Conservation (phyloP, 2,888 invertebrate species). For the Eurois occulta region DNA sequence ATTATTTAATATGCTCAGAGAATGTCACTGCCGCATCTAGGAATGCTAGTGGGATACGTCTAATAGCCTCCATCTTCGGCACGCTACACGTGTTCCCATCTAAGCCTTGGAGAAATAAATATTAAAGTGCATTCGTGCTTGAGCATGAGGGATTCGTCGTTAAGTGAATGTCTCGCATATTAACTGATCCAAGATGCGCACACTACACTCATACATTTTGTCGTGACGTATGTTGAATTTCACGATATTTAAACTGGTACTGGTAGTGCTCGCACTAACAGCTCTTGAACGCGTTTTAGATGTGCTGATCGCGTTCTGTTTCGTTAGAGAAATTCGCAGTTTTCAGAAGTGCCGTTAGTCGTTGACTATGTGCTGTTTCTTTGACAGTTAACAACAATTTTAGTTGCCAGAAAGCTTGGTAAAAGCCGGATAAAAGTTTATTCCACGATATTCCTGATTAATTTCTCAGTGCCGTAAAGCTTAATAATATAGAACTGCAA, state of each 20-base stretch:
- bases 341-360: not conserved
- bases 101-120: slow-evolving; percentile 43
- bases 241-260: too few relatives aligned
- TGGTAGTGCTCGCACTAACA: too few relatives aligned
- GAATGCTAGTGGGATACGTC: slow-evolving; percentile 10
- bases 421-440: too few relatives aligned
- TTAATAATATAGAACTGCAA: too few relatives aligned
- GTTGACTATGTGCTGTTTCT: not conserved
- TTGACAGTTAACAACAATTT: not conserved
- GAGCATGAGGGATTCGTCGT: not conserved
- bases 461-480: too few relatives aligned
- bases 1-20: slow-evolving; percentile 4
- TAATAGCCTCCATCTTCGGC: not conserved
- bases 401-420: not conserved
- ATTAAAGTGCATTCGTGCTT: slow-evolving; percentile 40
- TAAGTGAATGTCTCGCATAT: slow-evolving; percentile 25
- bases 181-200: too few relatives aligned
- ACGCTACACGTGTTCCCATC: slow-evolving; percentile 11
- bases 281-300: too few relatives aligned
- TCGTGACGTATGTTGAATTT: too few relatives aligned
- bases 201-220: too few relatives aligned
- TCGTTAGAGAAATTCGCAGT: not conserved
- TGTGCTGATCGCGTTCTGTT: too few relatives aligned
- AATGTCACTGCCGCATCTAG: not conserved
- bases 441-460: too few relatives aligned